A percentile compares a stretch with the other conserved stretches of the same genome.
These are phyloP conservation scores for Xestobium rufovillosum DNA, from an alignment of 2,888 invertebrate species.

Conservation along the genomic window DNA sequence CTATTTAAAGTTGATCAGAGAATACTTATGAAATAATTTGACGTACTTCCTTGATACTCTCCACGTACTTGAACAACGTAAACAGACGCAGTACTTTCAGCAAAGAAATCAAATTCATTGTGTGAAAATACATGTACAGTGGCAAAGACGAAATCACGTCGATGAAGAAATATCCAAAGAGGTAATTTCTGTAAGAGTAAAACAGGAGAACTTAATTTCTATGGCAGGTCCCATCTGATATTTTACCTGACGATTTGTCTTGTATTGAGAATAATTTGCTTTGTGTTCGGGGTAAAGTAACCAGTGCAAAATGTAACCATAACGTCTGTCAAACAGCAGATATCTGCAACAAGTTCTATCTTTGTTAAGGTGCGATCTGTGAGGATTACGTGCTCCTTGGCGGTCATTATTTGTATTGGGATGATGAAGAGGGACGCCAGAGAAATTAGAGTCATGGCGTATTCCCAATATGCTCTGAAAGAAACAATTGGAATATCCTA, in stretches of 20 bases:
- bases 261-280: slow-evolving; percentile 16
- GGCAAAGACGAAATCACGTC: slow-evolving; percentile 12
- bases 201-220: too few relatives aligned
- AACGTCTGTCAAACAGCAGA: slow-evolving; percentile 16
- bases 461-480: slow-evolving; percentile 20
- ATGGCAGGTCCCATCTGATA: too few relatives aligned
- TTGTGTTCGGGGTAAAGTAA: slow-evolving; percentile 17
- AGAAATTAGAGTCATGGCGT: slow-evolving; percentile 20
- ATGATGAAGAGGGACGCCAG: slow-evolving; percentile 14
- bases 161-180: slow-evolving; percentile 11
- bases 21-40: too few relatives aligned
- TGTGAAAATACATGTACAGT: not conserved
- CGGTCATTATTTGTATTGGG: slow-evolving; percentile 11
- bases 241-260: slow-evolving; percentile 13
- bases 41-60: not conserved
- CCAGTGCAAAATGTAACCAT: slow-evolving; percentile 21
- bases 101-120: slow-evolving; percentile 3
- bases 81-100: slow-evolving; percentile 9
- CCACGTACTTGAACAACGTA: slow-evolving; percentile 10
- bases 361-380: too few relatives aligned
- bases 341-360: slow-evolving; percentile 1
- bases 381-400: not conserved
- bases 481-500: not conserved
- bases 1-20: too few relatives aligned
- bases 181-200: slow-evolving; percentile 8